phyloP scores from a whole-genome alignment of 2,888 invertebrate species.

The Philopedon plagiatum region DNA sequence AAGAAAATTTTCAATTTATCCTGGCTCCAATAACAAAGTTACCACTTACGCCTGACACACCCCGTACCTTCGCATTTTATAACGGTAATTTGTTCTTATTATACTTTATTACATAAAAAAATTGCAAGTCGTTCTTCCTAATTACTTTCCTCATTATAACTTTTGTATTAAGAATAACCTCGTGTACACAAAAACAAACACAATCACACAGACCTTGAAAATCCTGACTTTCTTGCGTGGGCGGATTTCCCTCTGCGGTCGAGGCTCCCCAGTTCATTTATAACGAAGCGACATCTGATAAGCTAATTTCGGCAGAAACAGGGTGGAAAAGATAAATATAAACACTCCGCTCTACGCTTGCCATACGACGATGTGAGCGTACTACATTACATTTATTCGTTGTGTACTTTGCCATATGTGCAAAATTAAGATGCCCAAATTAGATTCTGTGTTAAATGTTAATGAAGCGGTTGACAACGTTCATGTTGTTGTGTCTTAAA shows the following conservation, averaged over 20 bases:
- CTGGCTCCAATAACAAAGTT: too few species aligned
- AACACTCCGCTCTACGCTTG: neutral
- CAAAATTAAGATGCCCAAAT: constrained; percentile 3
- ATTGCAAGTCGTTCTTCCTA: too few species aligned
- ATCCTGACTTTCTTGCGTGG: neutral
- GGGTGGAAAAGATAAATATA: constrained; percentile 37
- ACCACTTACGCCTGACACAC: too few species aligned
- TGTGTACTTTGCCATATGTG: constrained; percentile 4
- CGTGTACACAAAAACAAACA: neutral
- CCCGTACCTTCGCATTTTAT: too few species aligned
- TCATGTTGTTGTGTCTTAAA: neutral
- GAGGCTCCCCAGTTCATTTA: constrained; percentile 19
- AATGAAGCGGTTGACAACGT: neutral
- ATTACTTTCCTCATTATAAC: too few species aligned
- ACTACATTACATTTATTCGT: constrained; percentile 2
- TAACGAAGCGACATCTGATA: constrained; percentile 33
- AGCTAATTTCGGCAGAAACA: constrained; percentile 32
- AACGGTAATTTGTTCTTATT: too few species aligned
- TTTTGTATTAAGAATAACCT: too few species aligned
- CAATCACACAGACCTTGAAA: constrained; percentile 16
- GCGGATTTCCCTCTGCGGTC: constrained; percentile 25
- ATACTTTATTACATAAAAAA: too few species aligned
- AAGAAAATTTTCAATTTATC: too few species aligned
- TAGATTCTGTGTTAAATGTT: neutral
- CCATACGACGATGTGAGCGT: neutral